Evolutionary conservation across 2,797 vertebrate species (phyloP), one percentile per base, ranked within the genome.

Genomic region (Neopelma chrysocephalum): DNA sequence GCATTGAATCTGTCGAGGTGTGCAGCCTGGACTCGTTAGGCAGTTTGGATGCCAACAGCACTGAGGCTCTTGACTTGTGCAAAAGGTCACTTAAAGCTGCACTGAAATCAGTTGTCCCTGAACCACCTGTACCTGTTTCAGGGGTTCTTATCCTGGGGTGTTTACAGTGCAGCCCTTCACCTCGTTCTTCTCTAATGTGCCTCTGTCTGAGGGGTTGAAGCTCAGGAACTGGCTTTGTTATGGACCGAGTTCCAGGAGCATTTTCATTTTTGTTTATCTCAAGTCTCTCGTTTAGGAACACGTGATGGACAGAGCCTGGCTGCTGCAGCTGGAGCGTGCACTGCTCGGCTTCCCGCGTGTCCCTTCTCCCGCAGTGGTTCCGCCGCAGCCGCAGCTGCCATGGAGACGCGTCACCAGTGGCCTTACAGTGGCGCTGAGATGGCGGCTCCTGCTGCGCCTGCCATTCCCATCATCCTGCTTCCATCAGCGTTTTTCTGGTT

Each of bases 221-320:
- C 26, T 78, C 27, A 9, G 3, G 3, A 50, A 3, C 11, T 21
- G 65, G 23, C 47, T 58, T 61, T 84, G 32, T 38, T 26, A 15
- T 0, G 27, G 51, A 40, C 36, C 0, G 0, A 32, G 36, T 72
- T 86, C 17, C 27, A 45, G 48, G 9, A n/a, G 32, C 12, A 7
- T 53, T 91, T 86, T 78, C 6, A 27, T 66, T 72, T 18, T 68
- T 54, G 1, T 91, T 70, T 53, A 3, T 56, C 58, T 70, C 7
- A 3, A 45, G 50, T 58, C 53, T 64, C 48, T 88, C 34, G 1
- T 40, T 34, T 62, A 29, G 54, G 65, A 54, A 1, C 32, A 10
- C 3, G 1, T 13, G 22, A 78, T 14, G 47, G 70, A 47, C 48
- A 5, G 42, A 29, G 26, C 29, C 70, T 3, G 17, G 9, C 58